Conservation (phyloP, 1,140 invertebrate genomes). For the Zaprionus tsacasi region DNA sequence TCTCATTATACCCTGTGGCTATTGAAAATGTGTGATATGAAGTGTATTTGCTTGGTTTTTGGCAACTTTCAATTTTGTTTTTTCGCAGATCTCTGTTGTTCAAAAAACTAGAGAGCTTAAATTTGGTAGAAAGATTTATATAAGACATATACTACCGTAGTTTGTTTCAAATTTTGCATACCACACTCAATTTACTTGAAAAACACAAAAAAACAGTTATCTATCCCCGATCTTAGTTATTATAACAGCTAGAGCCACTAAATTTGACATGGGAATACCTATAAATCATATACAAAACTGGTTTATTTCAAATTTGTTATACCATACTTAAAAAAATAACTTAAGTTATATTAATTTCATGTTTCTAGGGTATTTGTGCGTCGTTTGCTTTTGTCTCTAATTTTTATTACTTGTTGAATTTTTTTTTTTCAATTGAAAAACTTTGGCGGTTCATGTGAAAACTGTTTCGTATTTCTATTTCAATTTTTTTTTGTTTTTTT, state of each 20-base stretch:
- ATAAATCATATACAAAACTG: too few species aligned
- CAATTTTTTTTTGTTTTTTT: too few species aligned
- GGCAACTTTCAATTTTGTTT: background rate
- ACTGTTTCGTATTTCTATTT: conserved; percentile 53
- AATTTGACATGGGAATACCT: background rate
- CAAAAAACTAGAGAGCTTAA: background rate
- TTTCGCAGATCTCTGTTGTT: background rate
- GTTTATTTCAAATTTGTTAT: too few species aligned
- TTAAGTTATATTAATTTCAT: background rate
- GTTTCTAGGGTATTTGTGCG: background rate
- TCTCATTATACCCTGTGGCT: conserved; percentile 51
- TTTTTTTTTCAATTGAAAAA: conserved; percentile 74
- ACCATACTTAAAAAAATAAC: too few species aligned
- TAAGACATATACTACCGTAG: fast-evolving
- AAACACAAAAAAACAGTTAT: background rate
- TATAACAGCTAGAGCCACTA: background rate
- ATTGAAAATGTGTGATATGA: conserved; percentile 1
- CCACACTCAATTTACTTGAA: background rate
- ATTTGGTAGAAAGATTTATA: background rate
- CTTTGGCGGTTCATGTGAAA: conserved; percentile 55
- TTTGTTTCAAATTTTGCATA: background rate
- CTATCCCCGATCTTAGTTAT: background rate
- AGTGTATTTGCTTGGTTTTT: background rate
- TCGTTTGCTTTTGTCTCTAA: background rate
- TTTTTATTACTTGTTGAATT: background rate